A percentile compares a stretch with the other conserved stretches of the same genome.
Evolutionary conservation across 2,113 vertebrate species (phyloP).

Genomic region (Myotis lucifugus): DNA sequence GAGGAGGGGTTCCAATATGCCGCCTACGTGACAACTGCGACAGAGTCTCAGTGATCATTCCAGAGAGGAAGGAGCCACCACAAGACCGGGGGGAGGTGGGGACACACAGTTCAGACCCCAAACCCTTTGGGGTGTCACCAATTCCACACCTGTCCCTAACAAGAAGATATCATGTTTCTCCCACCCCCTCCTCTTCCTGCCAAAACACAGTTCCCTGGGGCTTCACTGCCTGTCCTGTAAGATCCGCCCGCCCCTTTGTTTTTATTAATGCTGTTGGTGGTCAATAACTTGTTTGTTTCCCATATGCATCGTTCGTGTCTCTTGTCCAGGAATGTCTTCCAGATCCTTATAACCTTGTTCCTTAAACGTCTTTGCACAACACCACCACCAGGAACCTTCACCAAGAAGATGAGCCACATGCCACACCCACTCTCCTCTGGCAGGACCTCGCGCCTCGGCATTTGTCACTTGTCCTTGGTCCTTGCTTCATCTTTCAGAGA

Average conservation of each 20-base stretch:
- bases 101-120: background rate
- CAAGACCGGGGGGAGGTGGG: fast-evolving
- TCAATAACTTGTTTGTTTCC: too few species aligned
- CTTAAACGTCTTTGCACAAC: background rate
- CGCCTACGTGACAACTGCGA: fast-evolving
- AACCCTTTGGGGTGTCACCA: background rate
- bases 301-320: fast-evolving
- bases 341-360: background rate
- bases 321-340: background rate
- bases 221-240: background rate
- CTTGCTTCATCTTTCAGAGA: background rate
- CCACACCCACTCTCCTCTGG: background rate
- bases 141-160: background rate
- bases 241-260: background rate
- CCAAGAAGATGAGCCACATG: background rate
- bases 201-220: background rate
- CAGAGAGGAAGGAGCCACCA: background rate
- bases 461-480: background rate
- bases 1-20: background rate
- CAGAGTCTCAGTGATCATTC: fast-evolving
- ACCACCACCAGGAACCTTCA: background rate
- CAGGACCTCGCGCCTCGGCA: fast-evolving
- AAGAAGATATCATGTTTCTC: background rate
- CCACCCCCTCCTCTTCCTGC: background rate
- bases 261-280: background rate